Evolutionary conservation across 92 coral and sea anemone species (phyloP).

Genomic region (Palythoa grandiflora): DNA sequence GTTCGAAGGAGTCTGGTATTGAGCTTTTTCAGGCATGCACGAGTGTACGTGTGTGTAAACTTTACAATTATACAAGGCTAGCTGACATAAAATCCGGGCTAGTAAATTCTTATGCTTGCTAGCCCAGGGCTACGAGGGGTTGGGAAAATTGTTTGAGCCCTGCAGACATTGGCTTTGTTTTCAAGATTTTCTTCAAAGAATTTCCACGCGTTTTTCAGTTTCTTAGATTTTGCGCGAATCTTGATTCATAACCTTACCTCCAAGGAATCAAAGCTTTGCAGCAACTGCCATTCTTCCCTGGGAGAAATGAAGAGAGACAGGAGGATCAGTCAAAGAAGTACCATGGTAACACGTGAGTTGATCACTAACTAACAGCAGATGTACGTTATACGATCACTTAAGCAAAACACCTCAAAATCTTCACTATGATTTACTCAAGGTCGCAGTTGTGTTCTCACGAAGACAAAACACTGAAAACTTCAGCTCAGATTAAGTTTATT

Average conservation of each 20-base stretch:
- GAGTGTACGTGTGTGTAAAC: no score
- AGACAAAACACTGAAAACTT: not conserved
- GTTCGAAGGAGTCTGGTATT: no score
- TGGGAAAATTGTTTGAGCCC: no score
- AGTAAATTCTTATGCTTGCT: no score
- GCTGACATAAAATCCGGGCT: no score
- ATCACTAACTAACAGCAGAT: not conserved
- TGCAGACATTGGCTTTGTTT: not conserved
- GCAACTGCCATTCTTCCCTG: slow-evolving; percentile 99
- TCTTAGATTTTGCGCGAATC: not conserved
- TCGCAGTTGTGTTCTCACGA: not conserved
- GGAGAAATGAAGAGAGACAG: not conserved
- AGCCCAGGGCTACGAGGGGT: no score
- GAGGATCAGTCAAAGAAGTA: not conserved
- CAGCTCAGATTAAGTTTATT: not conserved
- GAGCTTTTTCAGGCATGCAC: no score
- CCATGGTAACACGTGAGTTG: not conserved
- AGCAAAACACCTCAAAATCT: not conserved
- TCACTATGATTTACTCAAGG: not conserved
- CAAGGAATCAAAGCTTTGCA: slow-evolving; percentile 81
- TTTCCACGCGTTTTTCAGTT: not conserved
- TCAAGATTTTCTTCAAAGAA: not conserved
- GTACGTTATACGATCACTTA: not conserved
- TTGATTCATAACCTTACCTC: slow-evolving; percentile 59
- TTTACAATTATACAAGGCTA: no score